Evolutionary conservation across 2,888 invertebrate genomes (phyloP).

Genomic region (Watsonalla cultraria): DNA sequence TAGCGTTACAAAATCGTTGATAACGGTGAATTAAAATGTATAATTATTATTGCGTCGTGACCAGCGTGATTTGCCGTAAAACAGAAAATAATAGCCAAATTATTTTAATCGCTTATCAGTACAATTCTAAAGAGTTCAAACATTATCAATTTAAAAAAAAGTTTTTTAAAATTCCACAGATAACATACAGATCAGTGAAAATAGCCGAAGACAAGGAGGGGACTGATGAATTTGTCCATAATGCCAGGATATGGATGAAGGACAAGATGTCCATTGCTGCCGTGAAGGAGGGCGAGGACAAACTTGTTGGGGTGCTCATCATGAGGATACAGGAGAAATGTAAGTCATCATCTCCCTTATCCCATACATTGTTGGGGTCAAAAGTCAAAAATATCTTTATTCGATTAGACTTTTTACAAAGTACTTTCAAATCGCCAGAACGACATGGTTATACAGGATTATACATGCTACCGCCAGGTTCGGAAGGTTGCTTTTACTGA

Average conservation of each 20-base stretch:
- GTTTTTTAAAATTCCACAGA: slow-evolving; percentile 31
- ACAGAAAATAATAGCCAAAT: too few relatives aligned
- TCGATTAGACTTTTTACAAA: too few relatives aligned
- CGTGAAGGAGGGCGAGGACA: slow-evolving; percentile 62
- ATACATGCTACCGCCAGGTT: too few relatives aligned
- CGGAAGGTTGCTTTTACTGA: too few relatives aligned
- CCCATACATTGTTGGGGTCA: too few relatives aligned
- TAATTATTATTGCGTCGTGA: too few relatives aligned
- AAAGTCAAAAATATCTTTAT: too few relatives aligned
- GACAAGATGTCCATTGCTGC: slow-evolving; percentile 72
- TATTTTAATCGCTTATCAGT: not conserved
- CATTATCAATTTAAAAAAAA: slow-evolving; percentile 12
- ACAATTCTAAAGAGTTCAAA: slow-evolving; percentile 6
- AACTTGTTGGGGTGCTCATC: slow-evolving; percentile 61
- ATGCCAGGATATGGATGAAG: slow-evolving; percentile 68
- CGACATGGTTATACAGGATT: too few relatives aligned
- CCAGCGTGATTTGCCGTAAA: too few relatives aligned
- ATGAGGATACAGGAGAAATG: slow-evolving; percentile 73
- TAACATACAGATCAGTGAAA: slow-evolving; percentile 64
- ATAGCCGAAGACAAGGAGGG: slow-evolving; percentile 58
- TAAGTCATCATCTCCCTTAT: slow-evolving; percentile 22
- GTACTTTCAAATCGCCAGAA: too few relatives aligned
- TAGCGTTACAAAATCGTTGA: too few relatives aligned
- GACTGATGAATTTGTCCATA: slow-evolving; percentile 59
- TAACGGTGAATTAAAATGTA: too few relatives aligned